phyloP scores from a whole-genome alignment of 2,797 vertebrate species.

The Hypotaenidia okinawae region DNA sequence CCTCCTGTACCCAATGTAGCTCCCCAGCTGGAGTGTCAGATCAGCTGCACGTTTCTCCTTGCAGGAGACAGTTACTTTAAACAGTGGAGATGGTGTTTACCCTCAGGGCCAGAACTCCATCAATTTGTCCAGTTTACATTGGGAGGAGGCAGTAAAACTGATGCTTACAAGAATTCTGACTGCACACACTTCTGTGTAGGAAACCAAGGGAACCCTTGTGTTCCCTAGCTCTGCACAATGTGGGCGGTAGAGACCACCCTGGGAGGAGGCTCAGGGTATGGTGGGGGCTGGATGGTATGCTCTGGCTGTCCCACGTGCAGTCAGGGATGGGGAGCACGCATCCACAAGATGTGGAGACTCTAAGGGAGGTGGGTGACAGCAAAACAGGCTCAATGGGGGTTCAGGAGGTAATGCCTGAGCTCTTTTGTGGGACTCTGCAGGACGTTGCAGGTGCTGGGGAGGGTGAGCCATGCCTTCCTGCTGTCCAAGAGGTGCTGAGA shows the following conservation, averaged over 20 bases:
- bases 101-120: not conserved
- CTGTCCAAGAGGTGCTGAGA: not conserved
- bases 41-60: not conserved
- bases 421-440: not conserved
- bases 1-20: accelerated
- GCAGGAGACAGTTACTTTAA: not conserved
- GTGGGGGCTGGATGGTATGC: not conserved
- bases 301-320: not conserved
- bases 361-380: not conserved
- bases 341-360: not conserved
- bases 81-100: slow-evolving; percentile 19
- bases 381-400: accelerated
- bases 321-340: not conserved
- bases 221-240: accelerated
- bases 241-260: not conserved
- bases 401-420: not conserved
- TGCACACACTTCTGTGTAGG: accelerated
- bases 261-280: not conserved
- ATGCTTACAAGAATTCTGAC: not conserved
- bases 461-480: not conserved
- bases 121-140: not conserved
- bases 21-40: not conserved
- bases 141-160: not conserved
- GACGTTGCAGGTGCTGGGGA: not conserved
- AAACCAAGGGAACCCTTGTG: not conserved